These are phyloP conservation scores for Trachurus trachurus DNA, from an alignment of 2,797 vertebrate species.

Conservation along the genomic window DNA sequence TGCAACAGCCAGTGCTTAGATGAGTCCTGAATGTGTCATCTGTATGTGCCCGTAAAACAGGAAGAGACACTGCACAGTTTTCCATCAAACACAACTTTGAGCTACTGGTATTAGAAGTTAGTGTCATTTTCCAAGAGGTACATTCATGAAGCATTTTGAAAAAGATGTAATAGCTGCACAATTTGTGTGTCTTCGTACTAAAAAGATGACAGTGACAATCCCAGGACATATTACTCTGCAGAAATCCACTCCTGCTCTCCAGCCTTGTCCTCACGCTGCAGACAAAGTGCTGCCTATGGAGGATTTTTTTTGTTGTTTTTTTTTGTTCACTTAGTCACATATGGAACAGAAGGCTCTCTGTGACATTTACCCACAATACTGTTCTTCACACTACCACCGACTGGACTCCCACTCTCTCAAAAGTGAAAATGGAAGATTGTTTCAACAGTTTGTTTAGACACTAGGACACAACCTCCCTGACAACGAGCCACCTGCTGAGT, in stretches of 20 bases:
- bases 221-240: conserved; percentile 12
- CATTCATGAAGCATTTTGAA: not conserved
- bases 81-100: not conserved
- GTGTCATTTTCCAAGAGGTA: no score
- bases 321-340: conserved; percentile 77
- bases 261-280: conserved; percentile 18
- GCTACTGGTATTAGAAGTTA: not conserved
- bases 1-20: conserved; percentile 14
- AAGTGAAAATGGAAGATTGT: conserved; percentile 71
- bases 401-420: conserved; percentile 84
- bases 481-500: conserved; percentile 69
- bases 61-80: not conserved
- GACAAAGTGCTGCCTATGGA: conserved; percentile 28
- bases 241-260: not conserved
- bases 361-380: conserved; percentile 88
- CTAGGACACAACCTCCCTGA: conserved; percentile 53
- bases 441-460: conserved; percentile 67
- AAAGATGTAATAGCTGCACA: not conserved
- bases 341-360: conserved; percentile 82
- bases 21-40: conserved; percentile 2
- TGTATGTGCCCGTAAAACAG: not conserved
- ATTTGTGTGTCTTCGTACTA: not conserved
- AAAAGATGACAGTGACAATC: conserved; percentile 18
- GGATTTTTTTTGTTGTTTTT: conserved; percentile 1
- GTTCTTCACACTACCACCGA: conserved; percentile 86